Base-by-base conservation (phyloP, 1,140 invertebrate genomes). In the Drosophila prosaltans region DNA sequence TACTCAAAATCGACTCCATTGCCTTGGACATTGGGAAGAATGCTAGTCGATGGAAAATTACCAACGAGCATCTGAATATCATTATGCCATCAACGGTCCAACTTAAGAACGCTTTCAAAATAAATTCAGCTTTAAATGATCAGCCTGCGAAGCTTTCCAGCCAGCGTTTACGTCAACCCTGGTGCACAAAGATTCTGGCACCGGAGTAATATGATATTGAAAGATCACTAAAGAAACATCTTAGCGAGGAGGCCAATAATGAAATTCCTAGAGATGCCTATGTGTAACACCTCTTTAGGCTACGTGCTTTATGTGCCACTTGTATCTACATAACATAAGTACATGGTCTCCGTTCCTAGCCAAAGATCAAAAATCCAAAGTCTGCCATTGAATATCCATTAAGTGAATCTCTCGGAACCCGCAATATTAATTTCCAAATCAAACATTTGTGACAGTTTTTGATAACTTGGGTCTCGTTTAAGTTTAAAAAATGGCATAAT, bases 121-220 rank as follows among this genome's bases (percentile, higher is more conserved):
- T 36, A 9, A 41, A 30, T 43, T 45, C 48, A 5, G 43, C 43
- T 16, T 7, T n/a, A 3, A 59, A 21, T 10, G 64, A 73, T 41
- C 8, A 41, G 9, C n/a, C 60, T 3, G 16, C 6, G 11, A 32
- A 72, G 2, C n/a, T 10, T 6, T 24, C 24, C 8, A 6, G 24
- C 16, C 58, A 85, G n/a, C 72, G 75, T 0, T 68, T 92, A 3
- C 83, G 76, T 43, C 73, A 74, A 10, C 60, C 79, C 6, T 92
- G 91, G 91, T 91, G 84, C 45, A 91, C 84, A 5, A 65, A 80
- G n/a, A 79, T 91, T 36, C 68, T 86, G 10, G 82, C 90, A 24
- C 66, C 79, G 16, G 85, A 82, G 9, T 62, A 78, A n/a, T 91
- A 90, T 90, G 55, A 85, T 26, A 72, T 90, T 6, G 68, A 81